Conservation (phyloP, 1,140 invertebrate species). For the Pararge aegeria region DNA sequence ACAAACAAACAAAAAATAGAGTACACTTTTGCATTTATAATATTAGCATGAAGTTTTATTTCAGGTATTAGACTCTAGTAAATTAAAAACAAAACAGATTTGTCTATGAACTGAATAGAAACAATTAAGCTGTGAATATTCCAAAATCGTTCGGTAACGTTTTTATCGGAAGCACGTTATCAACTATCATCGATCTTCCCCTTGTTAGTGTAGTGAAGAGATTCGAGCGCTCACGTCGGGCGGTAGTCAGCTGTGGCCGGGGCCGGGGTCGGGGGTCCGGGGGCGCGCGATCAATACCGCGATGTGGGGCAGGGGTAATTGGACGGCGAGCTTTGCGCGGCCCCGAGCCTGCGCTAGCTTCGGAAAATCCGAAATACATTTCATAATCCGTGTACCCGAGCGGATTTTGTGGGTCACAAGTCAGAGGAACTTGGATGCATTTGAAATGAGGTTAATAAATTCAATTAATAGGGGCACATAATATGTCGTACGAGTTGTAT, state of each 20-base stretch:
- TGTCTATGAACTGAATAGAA: no score
- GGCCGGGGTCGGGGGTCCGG: neutral
- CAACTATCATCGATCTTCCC: neutral
- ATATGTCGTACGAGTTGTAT: neutral
- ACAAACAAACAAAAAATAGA: no score
- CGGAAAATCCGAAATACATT: neutral
- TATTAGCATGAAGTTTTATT: no score
- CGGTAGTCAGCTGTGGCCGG: neutral
- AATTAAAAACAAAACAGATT: no score
- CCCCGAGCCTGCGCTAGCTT: neutral
- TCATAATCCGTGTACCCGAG: neutral
- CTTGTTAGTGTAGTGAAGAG: neutral
- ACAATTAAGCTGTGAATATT: no score
- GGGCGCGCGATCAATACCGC: neutral
- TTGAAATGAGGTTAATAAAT: neutral
- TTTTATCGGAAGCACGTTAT: neutral
- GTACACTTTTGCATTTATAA: no score
- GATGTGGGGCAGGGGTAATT: conserved; percentile 16
- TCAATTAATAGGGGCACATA: neutral
- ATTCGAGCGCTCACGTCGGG: neutral
- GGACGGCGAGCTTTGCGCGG: neutral
- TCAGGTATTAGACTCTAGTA: no score
- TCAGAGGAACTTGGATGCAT: neutral
- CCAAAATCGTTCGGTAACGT: no score
- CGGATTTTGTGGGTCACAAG: neutral